phyloP scores from a whole-genome alignment of 2,888 invertebrate genomes.

The Cybosia mesomella region DNA sequence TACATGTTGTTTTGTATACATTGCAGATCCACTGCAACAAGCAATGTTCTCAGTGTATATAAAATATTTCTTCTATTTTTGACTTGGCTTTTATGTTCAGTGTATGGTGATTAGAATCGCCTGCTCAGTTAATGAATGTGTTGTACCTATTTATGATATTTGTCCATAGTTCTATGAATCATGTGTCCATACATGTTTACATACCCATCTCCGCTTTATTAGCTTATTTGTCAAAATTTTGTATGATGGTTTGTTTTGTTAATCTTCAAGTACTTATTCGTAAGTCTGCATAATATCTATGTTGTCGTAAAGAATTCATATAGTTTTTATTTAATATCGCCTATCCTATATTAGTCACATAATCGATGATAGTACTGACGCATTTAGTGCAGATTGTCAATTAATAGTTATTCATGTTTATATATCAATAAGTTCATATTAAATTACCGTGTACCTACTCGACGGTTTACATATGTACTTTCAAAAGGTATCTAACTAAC shows the following conservation, averaged over 20 bases:
- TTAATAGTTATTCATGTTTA: not conserved
- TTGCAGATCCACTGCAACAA: constrained; percentile 27
- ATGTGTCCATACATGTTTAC: constrained; percentile 37
- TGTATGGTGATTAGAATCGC: constrained; percentile 39
- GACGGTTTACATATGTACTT: no score
- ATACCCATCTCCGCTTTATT: constrained; percentile 26
- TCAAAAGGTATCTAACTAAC: no score
- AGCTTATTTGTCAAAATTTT: constrained; percentile 24
- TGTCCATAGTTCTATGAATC: constrained; percentile 16
- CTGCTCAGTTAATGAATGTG: constrained; percentile 24
- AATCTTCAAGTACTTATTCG: constrained; percentile 10
- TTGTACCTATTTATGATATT: constrained; percentile 14
- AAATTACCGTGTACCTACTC: no score
- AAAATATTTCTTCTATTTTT: constrained; percentile 29
- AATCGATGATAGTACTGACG: not conserved
- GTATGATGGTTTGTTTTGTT: constrained; percentile 14
- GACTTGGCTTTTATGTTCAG: constrained; percentile 43
- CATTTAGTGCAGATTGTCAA: not conserved
- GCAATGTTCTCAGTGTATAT: constrained; percentile 31
- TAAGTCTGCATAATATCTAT: not conserved
- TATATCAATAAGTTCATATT: no score
- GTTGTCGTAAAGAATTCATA: not conserved
- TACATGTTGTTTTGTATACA: constrained; percentile 40
- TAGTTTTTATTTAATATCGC: not conserved
- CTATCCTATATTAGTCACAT: not conserved